Conservation (phyloP, 1,140 invertebrate genomes). For the Idris sp. region DNA sequence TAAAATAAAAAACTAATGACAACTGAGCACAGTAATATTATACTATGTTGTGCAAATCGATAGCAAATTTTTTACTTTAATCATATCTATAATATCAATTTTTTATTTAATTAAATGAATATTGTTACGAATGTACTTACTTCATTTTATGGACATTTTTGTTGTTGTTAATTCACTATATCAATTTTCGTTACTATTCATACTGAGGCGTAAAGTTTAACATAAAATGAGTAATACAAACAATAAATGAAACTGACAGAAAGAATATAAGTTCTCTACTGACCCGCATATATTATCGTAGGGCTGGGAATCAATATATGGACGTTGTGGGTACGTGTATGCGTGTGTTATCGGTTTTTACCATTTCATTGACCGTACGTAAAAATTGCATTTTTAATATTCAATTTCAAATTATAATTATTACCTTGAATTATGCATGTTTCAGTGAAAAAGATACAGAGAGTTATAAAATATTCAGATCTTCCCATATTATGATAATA, state of each 20-base stretch:
- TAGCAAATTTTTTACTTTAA: no score
- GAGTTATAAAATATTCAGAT: no score
- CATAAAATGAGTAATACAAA: slow-evolving; percentile 28
- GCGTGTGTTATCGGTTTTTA: slow-evolving; percentile 35
- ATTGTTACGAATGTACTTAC: slow-evolving; percentile 39
- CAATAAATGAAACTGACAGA: slow-evolving; percentile 39
- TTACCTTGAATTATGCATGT: no score
- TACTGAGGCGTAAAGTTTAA: slow-evolving; percentile 15
- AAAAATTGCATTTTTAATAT: background rate
- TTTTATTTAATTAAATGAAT: no score
- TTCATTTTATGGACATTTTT: slow-evolving; percentile 21
- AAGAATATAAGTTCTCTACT: slow-evolving; percentile 55
- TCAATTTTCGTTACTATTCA: slow-evolving; percentile 6
- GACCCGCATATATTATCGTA: slow-evolving; percentile 54
- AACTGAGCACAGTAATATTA: no score
- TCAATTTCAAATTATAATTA: background rate
- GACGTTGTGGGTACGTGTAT: slow-evolving; percentile 38
- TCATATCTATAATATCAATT: no score
- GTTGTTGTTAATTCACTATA: slow-evolving; percentile 16
- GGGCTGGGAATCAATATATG: slow-evolving; percentile 57
- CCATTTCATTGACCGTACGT: slow-evolving; percentile 35
- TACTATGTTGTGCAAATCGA: no score
- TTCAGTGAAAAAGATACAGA: no score
- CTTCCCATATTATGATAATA: no score
- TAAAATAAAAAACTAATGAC: no score